phyloP scores from a whole-genome alignment of 2,797 vertebrate species.

The Rhinoraja longicauda region DNA sequence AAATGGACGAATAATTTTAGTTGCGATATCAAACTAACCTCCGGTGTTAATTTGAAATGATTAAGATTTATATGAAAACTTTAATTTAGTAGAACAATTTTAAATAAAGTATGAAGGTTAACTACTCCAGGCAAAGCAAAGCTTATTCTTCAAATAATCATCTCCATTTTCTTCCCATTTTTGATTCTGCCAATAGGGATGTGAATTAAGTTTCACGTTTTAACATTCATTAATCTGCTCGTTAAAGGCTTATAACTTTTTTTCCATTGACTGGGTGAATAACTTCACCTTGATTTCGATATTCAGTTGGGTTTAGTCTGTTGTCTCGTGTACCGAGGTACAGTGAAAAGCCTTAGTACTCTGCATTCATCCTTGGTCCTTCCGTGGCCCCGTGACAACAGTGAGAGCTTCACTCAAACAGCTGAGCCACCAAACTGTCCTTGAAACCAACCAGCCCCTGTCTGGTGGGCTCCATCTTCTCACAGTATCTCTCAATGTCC shows the following conservation, averaged over 20 bases:
- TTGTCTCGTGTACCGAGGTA: no score
- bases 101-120: conserved; percentile 20
- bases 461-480: background rate
- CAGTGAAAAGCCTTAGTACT: no score
- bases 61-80: conserved; percentile 9
- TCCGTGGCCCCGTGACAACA: background rate
- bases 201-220: background rate
- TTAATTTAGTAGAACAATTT: conserved; percentile 39
- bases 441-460: background rate
- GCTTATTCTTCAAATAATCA: background rate
- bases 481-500: background rate
- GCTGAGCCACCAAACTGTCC: background rate
- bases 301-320: background rate
- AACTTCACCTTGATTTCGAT: background rate
- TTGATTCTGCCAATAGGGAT: conserved; percentile 22
- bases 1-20: conserved; percentile 34
- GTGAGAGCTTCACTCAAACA: background rate
- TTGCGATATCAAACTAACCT: conserved; percentile 19
- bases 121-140: background rate
- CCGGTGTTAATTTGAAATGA: conserved; percentile 35
- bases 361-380: no score
- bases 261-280: no score
- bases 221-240: background rate
- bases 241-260: background rate
- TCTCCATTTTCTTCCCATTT: background rate